Conservation (phyloP, 37 sponge, comb jelly and placozoan genomes). For the Aphrocallistes beatrix region DNA sequence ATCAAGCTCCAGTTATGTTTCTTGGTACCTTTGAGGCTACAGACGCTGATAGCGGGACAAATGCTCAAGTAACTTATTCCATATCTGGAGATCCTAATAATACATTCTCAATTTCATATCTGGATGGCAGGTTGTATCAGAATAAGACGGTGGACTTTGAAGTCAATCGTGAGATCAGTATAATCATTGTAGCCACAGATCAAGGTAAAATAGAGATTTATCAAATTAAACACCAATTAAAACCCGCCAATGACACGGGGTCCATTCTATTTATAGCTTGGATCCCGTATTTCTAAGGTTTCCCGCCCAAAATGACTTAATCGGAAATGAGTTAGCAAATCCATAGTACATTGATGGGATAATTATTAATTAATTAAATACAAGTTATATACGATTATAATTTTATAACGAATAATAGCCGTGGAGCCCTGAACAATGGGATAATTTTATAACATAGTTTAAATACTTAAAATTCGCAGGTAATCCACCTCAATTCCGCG, state of each 20-base stretch:
- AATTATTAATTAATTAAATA: too few species aligned
- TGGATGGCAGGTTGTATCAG: not conserved
- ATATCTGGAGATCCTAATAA: not conserved
- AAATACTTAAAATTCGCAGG: not conserved
- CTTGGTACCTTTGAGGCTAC: not conserved
- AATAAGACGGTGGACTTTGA: not conserved
- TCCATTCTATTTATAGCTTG: too few species aligned
- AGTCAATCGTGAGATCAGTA: not conserved
- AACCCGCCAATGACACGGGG: too few species aligned
- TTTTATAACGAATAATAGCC: too few species aligned
- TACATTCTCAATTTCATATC: not conserved
- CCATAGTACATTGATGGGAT: too few species aligned
- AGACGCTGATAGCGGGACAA: not conserved
- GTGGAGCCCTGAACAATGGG: too few species aligned
- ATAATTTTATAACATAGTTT: too few species aligned
- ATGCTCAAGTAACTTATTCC: not conserved
- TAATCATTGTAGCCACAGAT: not conserved
- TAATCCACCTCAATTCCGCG: not conserved
- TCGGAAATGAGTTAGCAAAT: too few species aligned
- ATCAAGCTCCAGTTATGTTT: not conserved
- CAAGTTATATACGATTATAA: too few species aligned
- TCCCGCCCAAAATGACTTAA: too few species aligned
- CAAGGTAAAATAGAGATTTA: not conserved
- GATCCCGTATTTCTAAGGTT: too few species aligned
- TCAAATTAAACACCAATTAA: too few species aligned